These are phyloP conservation scores for Salpingus planirostris DNA, from an alignment of 2,888 invertebrate species.

Conservation along the genomic window DNA sequence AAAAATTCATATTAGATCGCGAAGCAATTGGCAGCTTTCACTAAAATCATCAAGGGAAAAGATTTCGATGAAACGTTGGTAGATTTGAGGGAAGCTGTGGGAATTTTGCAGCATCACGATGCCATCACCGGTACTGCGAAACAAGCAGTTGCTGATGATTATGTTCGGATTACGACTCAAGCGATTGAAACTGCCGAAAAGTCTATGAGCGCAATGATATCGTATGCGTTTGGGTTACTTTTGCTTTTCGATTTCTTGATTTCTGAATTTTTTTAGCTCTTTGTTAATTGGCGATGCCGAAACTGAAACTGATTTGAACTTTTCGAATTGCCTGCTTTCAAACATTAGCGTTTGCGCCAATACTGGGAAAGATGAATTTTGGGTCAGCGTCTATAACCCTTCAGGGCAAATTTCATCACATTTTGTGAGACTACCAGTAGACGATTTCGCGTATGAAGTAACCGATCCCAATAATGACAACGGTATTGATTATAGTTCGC, in stretches of 20 bases:
- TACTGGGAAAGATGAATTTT: slow-evolving; percentile 46
- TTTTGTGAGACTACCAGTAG: slow-evolving; percentile 45
- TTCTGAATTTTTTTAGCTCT: no score
- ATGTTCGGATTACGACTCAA: slow-evolving; percentile 62
- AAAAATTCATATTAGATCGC: no score
- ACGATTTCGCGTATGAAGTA: slow-evolving; percentile 4
- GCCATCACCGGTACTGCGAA: slow-evolving; percentile 78
- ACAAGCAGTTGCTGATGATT: slow-evolving; percentile 77
- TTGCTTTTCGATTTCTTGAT: no score
- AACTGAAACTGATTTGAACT: no score
- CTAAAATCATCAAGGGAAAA: slow-evolving; percentile 30
- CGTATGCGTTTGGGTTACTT: no score
- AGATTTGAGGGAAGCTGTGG: slow-evolving; percentile 60
- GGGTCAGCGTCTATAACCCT: slow-evolving; percentile 56
- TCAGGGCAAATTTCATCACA: slow-evolving; percentile 45
- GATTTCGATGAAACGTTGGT: slow-evolving; percentile 46
- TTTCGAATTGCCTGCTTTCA: slow-evolving; percentile 45
- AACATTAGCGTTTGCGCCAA: slow-evolving; percentile 53
- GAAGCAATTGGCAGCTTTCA: not conserved
- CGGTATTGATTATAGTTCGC: no score
- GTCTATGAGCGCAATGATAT: slow-evolving; percentile 20
- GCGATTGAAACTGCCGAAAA: slow-evolving; percentile 52
- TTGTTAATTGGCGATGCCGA: no score
- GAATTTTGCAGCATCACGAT: slow-evolving; percentile 84
- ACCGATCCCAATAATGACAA: slow-evolving; percentile 6